Conservation (phyloP, 1,140 invertebrate species). For the Camponotus vicinus region DNA sequence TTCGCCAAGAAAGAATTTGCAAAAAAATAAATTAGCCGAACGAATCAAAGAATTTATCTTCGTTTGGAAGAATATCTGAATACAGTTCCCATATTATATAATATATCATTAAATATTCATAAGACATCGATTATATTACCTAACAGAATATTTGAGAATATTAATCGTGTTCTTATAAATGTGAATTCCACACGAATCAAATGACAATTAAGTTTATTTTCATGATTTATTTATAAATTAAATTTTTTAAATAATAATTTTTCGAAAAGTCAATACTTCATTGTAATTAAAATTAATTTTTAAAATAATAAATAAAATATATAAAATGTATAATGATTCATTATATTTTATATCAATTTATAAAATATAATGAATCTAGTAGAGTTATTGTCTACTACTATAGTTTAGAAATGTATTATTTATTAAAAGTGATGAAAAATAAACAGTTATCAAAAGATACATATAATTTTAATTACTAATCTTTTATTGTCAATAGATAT, state of each 20-base stretch:
- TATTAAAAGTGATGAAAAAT: too few relatives aligned
- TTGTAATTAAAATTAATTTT: not conserved
- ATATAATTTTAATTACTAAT: not conserved
- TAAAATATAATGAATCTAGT: not conserved
- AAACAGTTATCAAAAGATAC: not conserved
- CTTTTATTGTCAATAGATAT: not conserved
- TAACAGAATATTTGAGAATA: not conserved
- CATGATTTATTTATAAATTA: not conserved
- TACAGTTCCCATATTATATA: not conserved
- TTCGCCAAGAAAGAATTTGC: not conserved
- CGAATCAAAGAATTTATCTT: not conserved
- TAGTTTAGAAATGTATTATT: too few relatives aligned
- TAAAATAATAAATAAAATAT: conserved; percentile 4
- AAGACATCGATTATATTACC: conserved; percentile 15
- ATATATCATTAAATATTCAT: conserved; percentile 34
- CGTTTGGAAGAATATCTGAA: not conserved
- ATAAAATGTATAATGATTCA: not conserved
- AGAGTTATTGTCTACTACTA: not conserved
- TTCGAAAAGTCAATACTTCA: not conserved
- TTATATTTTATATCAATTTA: not conserved
- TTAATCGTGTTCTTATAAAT: not conserved
- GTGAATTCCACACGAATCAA: not conserved
- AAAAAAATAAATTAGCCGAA: conserved; percentile 5
- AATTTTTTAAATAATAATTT: conserved; percentile 1
- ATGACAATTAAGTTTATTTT: not conserved